These are phyloP conservation scores for Hippopotamus amphibius DNA, from an alignment of 2,113 vertebrate genomes.

Conservation along the genomic window DNA sequence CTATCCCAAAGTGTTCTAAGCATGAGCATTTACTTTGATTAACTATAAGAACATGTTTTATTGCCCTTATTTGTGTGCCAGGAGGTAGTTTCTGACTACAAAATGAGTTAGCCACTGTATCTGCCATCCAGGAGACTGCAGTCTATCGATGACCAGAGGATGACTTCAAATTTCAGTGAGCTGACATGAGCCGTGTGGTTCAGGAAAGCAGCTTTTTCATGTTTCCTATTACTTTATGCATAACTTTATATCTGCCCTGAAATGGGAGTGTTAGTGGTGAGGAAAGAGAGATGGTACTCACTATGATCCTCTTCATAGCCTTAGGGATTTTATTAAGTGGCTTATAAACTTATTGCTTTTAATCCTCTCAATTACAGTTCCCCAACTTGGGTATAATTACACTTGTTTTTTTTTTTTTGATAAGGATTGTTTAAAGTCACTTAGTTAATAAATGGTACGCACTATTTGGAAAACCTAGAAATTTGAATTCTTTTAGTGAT, in stretches of 20 bases:
- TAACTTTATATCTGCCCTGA: not conserved
- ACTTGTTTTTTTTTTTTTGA: too few species aligned
- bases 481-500: slow-evolving; percentile 37
- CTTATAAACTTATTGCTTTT: not conserved
- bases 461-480: not conserved
- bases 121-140: not conserved
- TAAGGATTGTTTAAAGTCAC: not conserved
- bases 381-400: not conserved
- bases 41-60: not conserved
- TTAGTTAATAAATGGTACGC: not conserved
- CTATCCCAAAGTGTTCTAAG: not conserved
- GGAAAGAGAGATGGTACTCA: not conserved
- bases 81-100: not conserved
- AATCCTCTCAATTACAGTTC: not conserved
- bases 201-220: not conserved
- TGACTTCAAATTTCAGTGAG: not conserved
- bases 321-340: not conserved
- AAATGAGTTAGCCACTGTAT: not conserved
- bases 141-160: not conserved
- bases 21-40: not conserved
- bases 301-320: not conserved
- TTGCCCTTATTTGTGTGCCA: not conserved
- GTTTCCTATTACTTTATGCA: not conserved
- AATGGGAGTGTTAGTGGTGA: not conserved
- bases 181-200: not conserved